Evolutionary conservation across 2,888 invertebrate genomes (phyloP).

Genomic region (Eurois occulta): DNA sequence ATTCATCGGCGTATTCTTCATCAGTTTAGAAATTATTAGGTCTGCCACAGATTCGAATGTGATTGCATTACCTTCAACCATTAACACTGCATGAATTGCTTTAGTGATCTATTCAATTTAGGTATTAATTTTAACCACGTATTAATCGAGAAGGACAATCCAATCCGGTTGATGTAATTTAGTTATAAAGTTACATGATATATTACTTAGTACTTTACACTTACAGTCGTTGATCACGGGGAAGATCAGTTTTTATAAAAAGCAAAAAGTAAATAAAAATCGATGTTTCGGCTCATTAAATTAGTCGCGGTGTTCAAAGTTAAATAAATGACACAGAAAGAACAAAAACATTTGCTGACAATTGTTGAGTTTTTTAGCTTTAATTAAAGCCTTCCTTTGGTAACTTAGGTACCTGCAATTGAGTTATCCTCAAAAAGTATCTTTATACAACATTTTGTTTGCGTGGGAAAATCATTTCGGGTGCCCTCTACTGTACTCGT

Average conservation of each 20-base stretch:
- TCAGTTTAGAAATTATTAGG: constrained; percentile 4
- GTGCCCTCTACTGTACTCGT: neutral
- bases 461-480: neutral
- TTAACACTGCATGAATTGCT: neutral
- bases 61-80: neutral
- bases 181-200: constrained; percentile 69
- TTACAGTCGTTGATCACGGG: constrained; percentile 25
- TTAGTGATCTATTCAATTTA: neutral
- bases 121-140: constrained; percentile 10
- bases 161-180: constrained; percentile 73
- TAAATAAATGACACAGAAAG: constrained; percentile 29
- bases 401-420: neutral
- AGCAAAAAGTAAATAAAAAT: constrained; percentile 8
- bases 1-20: constrained; percentile 22
- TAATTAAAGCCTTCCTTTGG: neutral
- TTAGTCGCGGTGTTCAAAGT: constrained; percentile 4
- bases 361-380: neutral
- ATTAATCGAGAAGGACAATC: constrained; percentile 23
- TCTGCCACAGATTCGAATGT: constrained; percentile 16
- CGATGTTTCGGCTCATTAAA: constrained; percentile 7
- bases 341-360: constrained; percentile 14
- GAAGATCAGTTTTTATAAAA: neutral
- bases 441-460: neutral
- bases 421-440: neutral
- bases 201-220: constrained; percentile 20